phyloP scores from a whole-genome alignment of 23 tunicate species.

The Ciona savignyi region DNA sequence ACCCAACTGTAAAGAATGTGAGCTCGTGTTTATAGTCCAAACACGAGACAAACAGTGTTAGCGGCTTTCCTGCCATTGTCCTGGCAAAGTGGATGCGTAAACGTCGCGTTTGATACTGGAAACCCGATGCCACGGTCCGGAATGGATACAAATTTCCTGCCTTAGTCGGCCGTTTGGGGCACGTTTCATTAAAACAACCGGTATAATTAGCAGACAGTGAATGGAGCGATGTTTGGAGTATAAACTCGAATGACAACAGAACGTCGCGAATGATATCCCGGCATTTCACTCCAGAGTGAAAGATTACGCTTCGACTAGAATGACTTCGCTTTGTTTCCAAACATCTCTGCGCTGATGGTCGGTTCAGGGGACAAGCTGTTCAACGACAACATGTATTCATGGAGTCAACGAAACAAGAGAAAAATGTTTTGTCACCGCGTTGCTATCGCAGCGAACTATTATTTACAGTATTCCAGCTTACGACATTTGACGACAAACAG shows the following conservation, averaged over 20 bases:
- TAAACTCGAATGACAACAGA: slow-evolving; percentile 43
- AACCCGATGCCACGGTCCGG: slow-evolving; percentile 9
- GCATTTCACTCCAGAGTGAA: slow-evolving; percentile 14
- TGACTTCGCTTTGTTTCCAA: slow-evolving; percentile 2
- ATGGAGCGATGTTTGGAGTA: slow-evolving; percentile 26
- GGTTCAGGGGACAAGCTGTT: slow-evolving; percentile 2
- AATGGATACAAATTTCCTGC: slow-evolving; percentile 37
- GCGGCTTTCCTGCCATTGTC: not conserved
- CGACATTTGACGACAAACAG: slow-evolving; percentile 41
- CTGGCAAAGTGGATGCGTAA: slow-evolving; percentile 5
- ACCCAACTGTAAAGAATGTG: slow-evolving; percentile 27
- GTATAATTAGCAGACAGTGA: not conserved
- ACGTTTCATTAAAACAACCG: not conserved
- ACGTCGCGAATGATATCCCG: not conserved
- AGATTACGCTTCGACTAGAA: slow-evolving; percentile 23
- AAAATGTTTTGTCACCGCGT: not conserved
- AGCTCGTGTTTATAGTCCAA: slow-evolving; percentile 23
- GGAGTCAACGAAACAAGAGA: not conserved
- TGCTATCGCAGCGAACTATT: not conserved
- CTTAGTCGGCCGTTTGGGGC: not conserved
- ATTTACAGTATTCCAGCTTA: not conserved
- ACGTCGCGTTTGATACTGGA: slow-evolving; percentile 24
- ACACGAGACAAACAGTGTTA: slow-evolving; percentile 43
- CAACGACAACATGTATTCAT: no score
- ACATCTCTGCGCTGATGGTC: not conserved